Percentiles rank a stretch among this genome's conserved stretches.
These are phyloP conservation scores for Melanerpes formicivorus DNA, from an alignment of 2,113 vertebrate genomes.

Conservation along the genomic window DNA sequence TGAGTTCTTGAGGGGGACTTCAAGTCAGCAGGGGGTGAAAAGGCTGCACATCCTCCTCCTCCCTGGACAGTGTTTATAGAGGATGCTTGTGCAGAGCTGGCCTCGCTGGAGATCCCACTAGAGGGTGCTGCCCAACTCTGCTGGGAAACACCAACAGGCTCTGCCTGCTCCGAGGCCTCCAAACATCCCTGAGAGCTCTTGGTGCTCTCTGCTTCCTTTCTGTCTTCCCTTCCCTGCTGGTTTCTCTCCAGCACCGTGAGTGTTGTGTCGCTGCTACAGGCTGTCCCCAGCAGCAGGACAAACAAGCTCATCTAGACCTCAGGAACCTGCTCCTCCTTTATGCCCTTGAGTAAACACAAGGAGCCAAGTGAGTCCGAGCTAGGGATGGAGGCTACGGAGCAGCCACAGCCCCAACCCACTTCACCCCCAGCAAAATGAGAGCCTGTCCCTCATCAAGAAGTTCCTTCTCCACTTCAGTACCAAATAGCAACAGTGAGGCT, in stretches of 20 bases:
- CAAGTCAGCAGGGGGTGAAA: not conserved
- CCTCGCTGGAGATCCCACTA: not conserved
- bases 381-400: not conserved
- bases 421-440: not conserved
- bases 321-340: not conserved
- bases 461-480: too few relatives aligned
- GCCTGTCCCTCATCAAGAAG: not conserved
- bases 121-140: slow-evolving; percentile 29
- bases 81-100: not conserved
- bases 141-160: not conserved
- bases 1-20: not conserved
- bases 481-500: not conserved
- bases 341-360: not conserved
- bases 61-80: fast-evolving
- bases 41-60: not conserved
- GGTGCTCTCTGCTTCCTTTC: not conserved
- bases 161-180: not conserved
- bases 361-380: fast-evolving
- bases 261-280: not conserved
- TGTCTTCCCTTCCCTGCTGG: not conserved
- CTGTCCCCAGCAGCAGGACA: not conserved
- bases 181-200: not conserved
- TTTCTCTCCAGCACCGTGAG: not conserved
- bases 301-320: not conserved
- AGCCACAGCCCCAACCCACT: not conserved